Conservation (phyloP, 2,797 vertebrate species). For the Mormyrops attenuatus region DNA sequence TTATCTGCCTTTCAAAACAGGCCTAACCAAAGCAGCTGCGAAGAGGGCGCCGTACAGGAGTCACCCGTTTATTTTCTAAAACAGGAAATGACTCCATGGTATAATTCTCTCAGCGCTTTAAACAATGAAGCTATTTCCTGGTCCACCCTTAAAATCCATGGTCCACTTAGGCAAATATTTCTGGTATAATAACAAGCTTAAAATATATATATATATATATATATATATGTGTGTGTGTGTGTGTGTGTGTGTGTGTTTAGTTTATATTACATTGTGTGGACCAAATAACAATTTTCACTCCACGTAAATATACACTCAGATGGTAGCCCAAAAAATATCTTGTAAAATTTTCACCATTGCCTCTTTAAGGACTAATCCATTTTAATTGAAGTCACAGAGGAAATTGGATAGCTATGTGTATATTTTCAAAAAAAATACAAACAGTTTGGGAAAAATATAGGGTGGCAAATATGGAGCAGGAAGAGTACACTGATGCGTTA, state of each 20-base stretch:
- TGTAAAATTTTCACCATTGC: background rate
- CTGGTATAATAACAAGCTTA: background rate
- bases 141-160: background rate
- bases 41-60: background rate
- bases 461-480: background rate
- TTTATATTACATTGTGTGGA: background rate
- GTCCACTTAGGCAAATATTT: background rate
- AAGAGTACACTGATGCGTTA: background rate
- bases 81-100: background rate
- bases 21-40: background rate
- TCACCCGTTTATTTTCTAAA: conserved; percentile 3
- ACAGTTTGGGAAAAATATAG: background rate
- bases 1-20: background rate
- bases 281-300: background rate
- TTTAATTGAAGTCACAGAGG: background rate
- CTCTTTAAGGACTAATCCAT: background rate
- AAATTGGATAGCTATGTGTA: background rate
- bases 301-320: background rate
- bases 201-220: background rate
- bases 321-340: background rate
- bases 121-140: conserved; percentile 17
- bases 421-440: background rate
- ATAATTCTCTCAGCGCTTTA: background rate
- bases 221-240: too few species aligned
- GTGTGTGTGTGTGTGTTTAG: background rate